These are phyloP conservation scores for Myoxocephalus aenaeus DNA, from an alignment of 2,797 vertebrate species.

Conservation along the genomic window DNA sequence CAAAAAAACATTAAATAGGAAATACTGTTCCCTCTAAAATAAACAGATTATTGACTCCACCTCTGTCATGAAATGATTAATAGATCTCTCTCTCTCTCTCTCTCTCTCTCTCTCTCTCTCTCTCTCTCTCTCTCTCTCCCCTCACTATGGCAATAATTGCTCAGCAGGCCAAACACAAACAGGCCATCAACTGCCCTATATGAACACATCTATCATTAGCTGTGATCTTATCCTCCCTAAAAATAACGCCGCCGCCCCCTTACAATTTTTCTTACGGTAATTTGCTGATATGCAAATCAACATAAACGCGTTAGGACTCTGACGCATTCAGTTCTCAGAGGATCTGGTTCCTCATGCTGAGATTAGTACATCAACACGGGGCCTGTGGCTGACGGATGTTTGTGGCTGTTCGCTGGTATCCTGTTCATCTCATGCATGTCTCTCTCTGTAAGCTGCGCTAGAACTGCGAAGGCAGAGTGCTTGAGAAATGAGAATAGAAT, in stretches of 20 bases:
- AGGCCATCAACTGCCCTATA: slow-evolving; percentile 35
- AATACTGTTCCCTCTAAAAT: neutral
- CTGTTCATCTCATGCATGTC: neutral
- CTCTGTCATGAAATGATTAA: slow-evolving; percentile 39
- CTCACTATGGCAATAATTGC: slow-evolving; percentile 32
- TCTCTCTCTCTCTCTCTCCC: neutral
- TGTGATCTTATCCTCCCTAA: slow-evolving; percentile 55
- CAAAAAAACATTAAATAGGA: slow-evolving; percentile 26
- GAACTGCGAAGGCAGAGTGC: no score
- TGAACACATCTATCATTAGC: slow-evolving; percentile 59
- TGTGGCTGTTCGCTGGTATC: slow-evolving; percentile 11
- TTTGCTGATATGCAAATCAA: slow-evolving; percentile 58
- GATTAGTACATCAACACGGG: slow-evolving; percentile 34
- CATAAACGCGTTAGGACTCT: slow-evolving; percentile 31
- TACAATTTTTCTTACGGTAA: slow-evolving; percentile 50
- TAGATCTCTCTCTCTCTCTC: no score
- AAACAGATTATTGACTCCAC: slow-evolving; percentile 17
- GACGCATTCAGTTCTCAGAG: slow-evolving; percentile 26
- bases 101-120: no score
- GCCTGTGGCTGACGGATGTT: neutral
- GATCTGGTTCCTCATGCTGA: slow-evolving; percentile 11
- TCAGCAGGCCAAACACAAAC: slow-evolving; percentile 30
- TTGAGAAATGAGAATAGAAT: neutral
- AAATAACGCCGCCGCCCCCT: slow-evolving; percentile 35
- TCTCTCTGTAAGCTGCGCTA: neutral